These are phyloP conservation scores for Phaethornis superciliosus DNA, from an alignment of 2,113 vertebrate genomes.

Conservation along the genomic window DNA sequence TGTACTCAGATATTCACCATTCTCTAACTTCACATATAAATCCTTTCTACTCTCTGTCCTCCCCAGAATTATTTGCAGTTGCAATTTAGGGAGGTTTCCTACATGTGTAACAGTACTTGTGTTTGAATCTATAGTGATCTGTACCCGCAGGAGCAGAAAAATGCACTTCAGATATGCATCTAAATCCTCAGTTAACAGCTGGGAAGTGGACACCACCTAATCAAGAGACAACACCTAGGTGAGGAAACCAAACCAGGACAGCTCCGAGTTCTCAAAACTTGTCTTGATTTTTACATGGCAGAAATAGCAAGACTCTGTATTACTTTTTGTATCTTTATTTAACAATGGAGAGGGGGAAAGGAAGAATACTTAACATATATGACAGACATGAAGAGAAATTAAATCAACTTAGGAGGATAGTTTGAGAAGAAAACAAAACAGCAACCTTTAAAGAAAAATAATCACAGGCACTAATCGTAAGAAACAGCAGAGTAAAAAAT, in stretches of 20 bases:
- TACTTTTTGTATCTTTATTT: conserved; percentile 39
- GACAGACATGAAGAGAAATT: neutral
- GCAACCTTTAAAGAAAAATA: neutral
- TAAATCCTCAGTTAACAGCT: neutral
- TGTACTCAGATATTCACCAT: neutral
- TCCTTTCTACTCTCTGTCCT: neutral
- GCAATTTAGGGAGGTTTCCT: neutral
- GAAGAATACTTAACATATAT: neutral
- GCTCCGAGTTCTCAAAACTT: neutral
- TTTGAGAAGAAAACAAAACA: neutral
- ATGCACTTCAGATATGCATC: neutral
- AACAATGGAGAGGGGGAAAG: neutral
- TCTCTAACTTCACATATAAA: neutral
- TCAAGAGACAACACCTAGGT: neutral
- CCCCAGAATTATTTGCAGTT: neutral
- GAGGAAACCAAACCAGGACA: neutral
- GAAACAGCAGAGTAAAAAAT: neutral
- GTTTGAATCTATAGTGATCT: neutral
- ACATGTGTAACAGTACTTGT: neutral
- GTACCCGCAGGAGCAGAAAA: neutral
- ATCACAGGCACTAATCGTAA: neutral
- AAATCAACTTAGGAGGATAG: neutral
- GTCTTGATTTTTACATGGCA: neutral
- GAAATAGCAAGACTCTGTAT: neutral
- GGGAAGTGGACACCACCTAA: neutral